phyloP scores from a whole-genome alignment of 2,888 invertebrate species.

The Molorchus minor region DNA sequence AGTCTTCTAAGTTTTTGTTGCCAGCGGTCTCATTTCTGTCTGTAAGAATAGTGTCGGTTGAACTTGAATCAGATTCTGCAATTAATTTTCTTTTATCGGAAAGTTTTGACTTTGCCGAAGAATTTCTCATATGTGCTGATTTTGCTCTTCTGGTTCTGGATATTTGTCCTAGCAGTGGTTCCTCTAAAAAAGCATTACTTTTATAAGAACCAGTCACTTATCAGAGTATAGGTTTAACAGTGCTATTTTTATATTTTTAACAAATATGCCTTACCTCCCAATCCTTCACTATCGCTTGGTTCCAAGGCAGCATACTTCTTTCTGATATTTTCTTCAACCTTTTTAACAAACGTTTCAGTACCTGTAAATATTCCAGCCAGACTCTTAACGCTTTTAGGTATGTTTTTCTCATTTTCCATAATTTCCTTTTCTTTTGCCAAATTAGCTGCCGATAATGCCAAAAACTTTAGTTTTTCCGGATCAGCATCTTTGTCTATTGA shows the following conservation, averaged over 20 bases:
- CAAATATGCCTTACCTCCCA: constrained; percentile 62
- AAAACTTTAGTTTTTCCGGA: constrained; percentile 64
- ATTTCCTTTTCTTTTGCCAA: constrained; percentile 65
- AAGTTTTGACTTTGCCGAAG: constrained; percentile 53
- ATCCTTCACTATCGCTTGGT: constrained; percentile 73
- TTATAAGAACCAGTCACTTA: too few relatives aligned
- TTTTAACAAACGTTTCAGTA: constrained; percentile 58
- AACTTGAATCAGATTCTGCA: constrained; percentile 58
- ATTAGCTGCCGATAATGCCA: constrained; percentile 72
- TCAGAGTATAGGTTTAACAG: too few relatives aligned
- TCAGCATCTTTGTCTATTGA: constrained; percentile 64
- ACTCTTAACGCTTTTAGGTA: constrained; percentile 53
- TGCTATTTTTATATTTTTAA: neutral
- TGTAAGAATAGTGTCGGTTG: constrained; percentile 50
- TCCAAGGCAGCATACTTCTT: constrained; percentile 63
- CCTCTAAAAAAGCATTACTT: constrained; percentile 39
- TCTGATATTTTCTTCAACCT: constrained; percentile 57
- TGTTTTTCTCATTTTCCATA: constrained; percentile 32
- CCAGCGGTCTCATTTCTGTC: neutral
- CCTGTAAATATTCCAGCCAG: constrained; percentile 61
- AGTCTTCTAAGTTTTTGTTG: neutral
- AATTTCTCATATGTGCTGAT: constrained; percentile 65
- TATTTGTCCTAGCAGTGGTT: constrained; percentile 68
- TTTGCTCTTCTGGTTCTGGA: constrained; percentile 74
- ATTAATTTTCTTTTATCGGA: constrained; percentile 56